Percentiles rank a stretch among this genome's conserved stretches.
Evolutionary conservation across 2,113 vertebrate genomes (phyloP).

Genomic region (Gymnobelideus leadbeateri): DNA sequence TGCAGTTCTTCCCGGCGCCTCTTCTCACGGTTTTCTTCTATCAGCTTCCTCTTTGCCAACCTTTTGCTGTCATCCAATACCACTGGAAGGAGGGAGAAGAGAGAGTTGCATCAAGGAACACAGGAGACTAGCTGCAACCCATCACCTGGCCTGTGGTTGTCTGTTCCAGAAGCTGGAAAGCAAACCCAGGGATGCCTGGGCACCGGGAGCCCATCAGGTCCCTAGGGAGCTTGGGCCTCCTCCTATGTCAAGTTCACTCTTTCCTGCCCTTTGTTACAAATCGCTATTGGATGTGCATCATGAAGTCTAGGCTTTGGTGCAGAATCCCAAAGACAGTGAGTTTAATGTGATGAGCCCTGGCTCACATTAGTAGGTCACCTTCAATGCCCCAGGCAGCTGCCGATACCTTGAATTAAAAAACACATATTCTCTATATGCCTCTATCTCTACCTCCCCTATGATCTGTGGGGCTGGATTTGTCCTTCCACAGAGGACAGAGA

Average conservation of each 20-base stretch:
- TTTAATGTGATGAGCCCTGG: background rate
- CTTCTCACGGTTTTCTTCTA: conserved; percentile 97
- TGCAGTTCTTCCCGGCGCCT: conserved; percentile 93
- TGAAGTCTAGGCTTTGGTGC: background rate
- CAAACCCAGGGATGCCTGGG: background rate
- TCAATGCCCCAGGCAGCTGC: background rate
- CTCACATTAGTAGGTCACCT: background rate
- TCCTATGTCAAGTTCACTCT: background rate
- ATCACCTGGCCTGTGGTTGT: background rate
- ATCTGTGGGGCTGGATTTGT: too few relatives aligned
- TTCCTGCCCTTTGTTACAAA: background rate
- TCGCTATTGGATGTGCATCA: too few relatives aligned
- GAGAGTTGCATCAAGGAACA: background rate
- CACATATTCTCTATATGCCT: too few relatives aligned
- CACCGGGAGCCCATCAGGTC: background rate
- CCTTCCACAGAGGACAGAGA: too few relatives aligned
- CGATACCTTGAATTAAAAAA: too few relatives aligned
- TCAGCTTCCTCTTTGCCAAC: conserved; percentile 96
- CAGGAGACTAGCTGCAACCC: background rate
- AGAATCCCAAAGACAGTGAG: background rate
- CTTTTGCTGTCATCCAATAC: conserved; percentile 97
- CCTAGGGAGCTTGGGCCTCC: background rate
- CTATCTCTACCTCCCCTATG: too few relatives aligned
- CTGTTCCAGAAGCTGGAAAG: background rate
- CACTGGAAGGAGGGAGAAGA: conserved; percentile 85